phyloP scores from a whole-genome alignment of 2,797 vertebrate genomes.

The Hypotaenidia philippensis region DNA sequence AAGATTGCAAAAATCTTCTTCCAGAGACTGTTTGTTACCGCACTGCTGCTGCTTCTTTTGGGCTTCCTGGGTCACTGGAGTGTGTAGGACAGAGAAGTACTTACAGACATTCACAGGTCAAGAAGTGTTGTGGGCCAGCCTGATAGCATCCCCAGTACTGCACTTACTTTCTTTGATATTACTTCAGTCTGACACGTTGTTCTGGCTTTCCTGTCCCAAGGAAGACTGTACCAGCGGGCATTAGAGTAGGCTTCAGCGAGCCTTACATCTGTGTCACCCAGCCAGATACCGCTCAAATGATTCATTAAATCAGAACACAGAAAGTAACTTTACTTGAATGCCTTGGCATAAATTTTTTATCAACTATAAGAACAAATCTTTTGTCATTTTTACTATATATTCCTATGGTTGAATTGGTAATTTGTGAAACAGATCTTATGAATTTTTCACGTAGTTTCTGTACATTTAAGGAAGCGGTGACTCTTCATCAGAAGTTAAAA shows the following conservation, averaged over 20 bases:
- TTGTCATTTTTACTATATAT: constrained; percentile 90
- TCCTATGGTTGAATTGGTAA: constrained; percentile 86
- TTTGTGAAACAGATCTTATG: constrained; percentile 96
- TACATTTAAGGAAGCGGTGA: constrained; percentile 70
- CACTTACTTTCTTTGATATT: constrained; percentile 87
- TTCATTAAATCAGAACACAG: constrained; percentile 99
- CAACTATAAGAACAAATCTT: constrained; percentile 95
- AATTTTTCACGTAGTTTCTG: constrained; percentile 94
- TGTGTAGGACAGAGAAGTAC: constrained; percentile 69
- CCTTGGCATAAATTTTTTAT: constrained; percentile 96
- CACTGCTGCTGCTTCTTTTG: constrained; percentile 59
- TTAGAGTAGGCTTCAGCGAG: constrained; percentile 93
- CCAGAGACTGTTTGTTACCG: constrained; percentile 52
- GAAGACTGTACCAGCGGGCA: constrained; percentile 84
- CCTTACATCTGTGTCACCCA: constrained; percentile 88
- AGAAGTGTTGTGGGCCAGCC: constrained; percentile 64
- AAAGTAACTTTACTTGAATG: constrained; percentile 99
- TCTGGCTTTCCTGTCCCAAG: constrained; percentile 84
- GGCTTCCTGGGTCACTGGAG: constrained; percentile 77
- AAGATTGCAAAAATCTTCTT: constrained; percentile 66
- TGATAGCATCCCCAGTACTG: constrained; percentile 58
- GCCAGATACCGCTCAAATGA: constrained; percentile 89
- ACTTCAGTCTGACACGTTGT: constrained; percentile 90
- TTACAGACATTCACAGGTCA: constrained; percentile 77
- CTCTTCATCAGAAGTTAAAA: constrained; percentile 66